These are phyloP conservation scores for Nomada ferruginata DNA, from an alignment of 2,888 invertebrate genomes.

Conservation along the genomic window DNA sequence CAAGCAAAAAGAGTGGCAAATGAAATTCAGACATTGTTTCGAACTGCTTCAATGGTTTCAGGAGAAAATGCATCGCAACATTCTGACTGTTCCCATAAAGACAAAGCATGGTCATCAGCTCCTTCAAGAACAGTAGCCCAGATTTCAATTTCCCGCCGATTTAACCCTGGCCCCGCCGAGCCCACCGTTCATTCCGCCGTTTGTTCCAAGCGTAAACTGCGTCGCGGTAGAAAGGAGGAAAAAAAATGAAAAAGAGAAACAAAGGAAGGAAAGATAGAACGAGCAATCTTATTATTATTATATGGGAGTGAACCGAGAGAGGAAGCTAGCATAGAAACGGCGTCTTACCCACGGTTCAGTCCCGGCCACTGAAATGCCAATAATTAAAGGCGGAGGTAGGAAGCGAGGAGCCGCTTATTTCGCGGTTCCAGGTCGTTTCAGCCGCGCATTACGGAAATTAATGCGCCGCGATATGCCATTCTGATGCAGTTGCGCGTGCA, in stretches of 20 bases:
- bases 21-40: too few relatives aligned
- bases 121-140: neutral
- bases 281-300: constrained; percentile 49
- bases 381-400: constrained; percentile 64
- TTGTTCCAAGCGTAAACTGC: constrained; percentile 13
- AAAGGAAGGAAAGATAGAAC: neutral
- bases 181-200: constrained; percentile 23
- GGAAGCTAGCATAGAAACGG: constrained; percentile 47
- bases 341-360: constrained; percentile 54
- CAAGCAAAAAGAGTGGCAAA: too few relatives aligned
- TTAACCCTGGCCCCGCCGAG: constrained; percentile 10
- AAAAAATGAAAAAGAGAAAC: neutral
- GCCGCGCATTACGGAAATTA: constrained; percentile 65
- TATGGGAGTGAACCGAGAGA: constrained; percentile 36
- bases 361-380: constrained; percentile 56
- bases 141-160: constrained; percentile 21
- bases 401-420: constrained; percentile 67
- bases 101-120: too few relatives aligned
- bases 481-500: constrained; percentile 67
- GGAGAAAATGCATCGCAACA: too few relatives aligned
- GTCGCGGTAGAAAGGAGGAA: too few relatives aligned
- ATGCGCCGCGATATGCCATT: constrained; percentile 61
- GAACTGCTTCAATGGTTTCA: too few relatives aligned
- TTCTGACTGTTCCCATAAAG: too few relatives aligned
- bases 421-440: constrained; percentile 64